Evolutionary conservation across 2,113 vertebrate genomes (phyloP), one percentile per base, ranked within the genome.

Genomic region (Malurus elegans): DNA sequence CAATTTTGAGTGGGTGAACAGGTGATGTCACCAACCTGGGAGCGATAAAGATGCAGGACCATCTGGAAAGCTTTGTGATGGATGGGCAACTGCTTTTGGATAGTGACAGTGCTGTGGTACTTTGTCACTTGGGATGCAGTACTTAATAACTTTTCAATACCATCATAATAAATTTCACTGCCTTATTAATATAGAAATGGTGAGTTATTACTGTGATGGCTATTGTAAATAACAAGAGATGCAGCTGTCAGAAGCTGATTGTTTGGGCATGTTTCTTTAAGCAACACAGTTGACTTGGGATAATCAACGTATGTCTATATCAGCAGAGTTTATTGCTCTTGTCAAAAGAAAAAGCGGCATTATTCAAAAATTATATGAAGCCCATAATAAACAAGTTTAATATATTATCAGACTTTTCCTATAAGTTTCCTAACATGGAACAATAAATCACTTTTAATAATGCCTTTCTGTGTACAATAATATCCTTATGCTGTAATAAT

Each of bases 21-120:
- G 99, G 98, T 99, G 99, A 99, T 99, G 99, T 99, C 99, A 99
- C 99, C 98, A 98, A 98, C 99, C 98, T 97, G 98, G 99, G 98
- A 99, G 98, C 98, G 98, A 99, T 99, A 99, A 99, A 99, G 98
- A 98, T 97, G 98, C 97, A 96, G 97, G 98, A 97, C 99, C 99
- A 99, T 99, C 98, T 99, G 98, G 99, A 99, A 98, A 96, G 97
- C 97, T 97, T 90, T 96, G 98, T 99, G 99, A 99, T 99, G 98
- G 96, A 99, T 99, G 98, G 98, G 98, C 98, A 97, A 96, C 98
- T 98, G 98, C 98, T 98, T 98, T 97, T 98, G 98, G 98, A 97
- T 98, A 97, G 98, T 98, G 98, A 98, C 98, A 98, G 98, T 98
- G 98, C 97, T 97, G 97, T 97, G 98, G 98, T 98, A 98, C 98